A percentile compares a stretch with the other conserved stretches of the same genome.
Conservation (phyloP, 2,797 vertebrate species). For the Bryconaethiops microstoma region DNA sequence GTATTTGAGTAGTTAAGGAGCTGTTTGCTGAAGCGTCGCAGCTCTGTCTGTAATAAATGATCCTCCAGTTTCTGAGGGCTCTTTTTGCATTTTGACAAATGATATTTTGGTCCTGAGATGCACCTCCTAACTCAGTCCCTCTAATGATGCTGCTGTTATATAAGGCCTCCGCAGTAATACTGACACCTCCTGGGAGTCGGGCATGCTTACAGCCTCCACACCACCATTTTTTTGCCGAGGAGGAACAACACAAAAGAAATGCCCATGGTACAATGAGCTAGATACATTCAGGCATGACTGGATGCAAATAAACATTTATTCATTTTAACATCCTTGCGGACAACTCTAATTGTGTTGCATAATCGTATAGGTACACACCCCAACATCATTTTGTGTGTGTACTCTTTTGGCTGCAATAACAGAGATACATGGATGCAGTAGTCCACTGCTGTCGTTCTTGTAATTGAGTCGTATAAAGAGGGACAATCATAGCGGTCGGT, state of each 20-base stretch:
- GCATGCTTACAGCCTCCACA: conserved; percentile 11
- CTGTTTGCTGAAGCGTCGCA: conserved; percentile 5
- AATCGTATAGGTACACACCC: not conserved
- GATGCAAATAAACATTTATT: not conserved
- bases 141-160: conserved; percentile 16
- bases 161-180: conserved; percentile 32
- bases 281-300: not conserved
- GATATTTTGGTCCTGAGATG: conserved; percentile 24
- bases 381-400: not conserved
- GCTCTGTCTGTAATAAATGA: conserved; percentile 14
- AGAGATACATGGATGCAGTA: not conserved
- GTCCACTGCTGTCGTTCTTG: not conserved
- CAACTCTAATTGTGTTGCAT: not conserved
- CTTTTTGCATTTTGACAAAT: conserved; percentile 27
- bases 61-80: conserved; percentile 20
- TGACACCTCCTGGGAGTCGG: conserved; percentile 29
- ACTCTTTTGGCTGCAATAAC: not conserved
- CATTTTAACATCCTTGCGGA: not conserved
- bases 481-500: not conserved
- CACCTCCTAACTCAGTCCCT: conserved; percentile 1
- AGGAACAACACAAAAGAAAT: not conserved
- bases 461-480: not conserved
- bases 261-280: not conserved
- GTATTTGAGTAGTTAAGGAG: conserved; percentile 13
- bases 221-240: not conserved